These are phyloP conservation scores for Dromaius novaehollandiae DNA, from an alignment of 2,113 vertebrate genomes.

Conservation along the genomic window DNA sequence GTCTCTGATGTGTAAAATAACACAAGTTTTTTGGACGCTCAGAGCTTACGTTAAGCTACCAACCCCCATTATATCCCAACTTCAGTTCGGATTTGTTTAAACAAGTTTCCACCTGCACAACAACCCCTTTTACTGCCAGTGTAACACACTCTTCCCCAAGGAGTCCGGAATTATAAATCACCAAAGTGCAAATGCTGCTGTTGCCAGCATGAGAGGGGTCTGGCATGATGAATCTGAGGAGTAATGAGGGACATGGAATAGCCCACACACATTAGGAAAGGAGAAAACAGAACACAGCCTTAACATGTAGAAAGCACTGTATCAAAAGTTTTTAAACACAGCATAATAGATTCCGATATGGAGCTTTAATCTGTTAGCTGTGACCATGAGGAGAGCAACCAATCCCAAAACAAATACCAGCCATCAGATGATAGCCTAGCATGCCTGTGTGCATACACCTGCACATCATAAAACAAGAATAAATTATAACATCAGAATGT, in stretches of 20 bases:
- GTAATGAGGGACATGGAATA: conserved; percentile 51
- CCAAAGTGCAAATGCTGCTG: conserved; percentile 4
- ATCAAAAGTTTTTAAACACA: neutral
- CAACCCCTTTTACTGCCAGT: conserved; percentile 38
- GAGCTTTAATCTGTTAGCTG: neutral
- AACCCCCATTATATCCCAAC: conserved; percentile 35
- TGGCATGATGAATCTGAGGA: conserved; percentile 34
- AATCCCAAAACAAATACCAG: neutral
- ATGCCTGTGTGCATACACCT: neutral
- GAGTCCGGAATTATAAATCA: conserved; percentile 46
- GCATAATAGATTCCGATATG: neutral
- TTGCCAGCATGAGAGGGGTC: conserved; percentile 51
- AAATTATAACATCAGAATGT: neutral
- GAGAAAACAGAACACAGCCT: neutral
- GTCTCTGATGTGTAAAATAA: conserved; percentile 12
- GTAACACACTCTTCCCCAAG: conserved; percentile 49
- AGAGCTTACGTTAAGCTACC: conserved; percentile 26
- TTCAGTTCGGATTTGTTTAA: conserved; percentile 59
- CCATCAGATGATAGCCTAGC: neutral
- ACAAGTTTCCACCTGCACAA: conserved; percentile 69
- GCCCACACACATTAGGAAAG: conserved; percentile 57
- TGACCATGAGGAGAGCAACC: neutral
- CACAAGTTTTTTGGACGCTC: neutral
- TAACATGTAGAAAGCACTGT: neutral
- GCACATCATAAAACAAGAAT: neutral